phyloP scores from a whole-genome alignment of 2,888 invertebrate genomes.

The Graphium colonna region DNA sequence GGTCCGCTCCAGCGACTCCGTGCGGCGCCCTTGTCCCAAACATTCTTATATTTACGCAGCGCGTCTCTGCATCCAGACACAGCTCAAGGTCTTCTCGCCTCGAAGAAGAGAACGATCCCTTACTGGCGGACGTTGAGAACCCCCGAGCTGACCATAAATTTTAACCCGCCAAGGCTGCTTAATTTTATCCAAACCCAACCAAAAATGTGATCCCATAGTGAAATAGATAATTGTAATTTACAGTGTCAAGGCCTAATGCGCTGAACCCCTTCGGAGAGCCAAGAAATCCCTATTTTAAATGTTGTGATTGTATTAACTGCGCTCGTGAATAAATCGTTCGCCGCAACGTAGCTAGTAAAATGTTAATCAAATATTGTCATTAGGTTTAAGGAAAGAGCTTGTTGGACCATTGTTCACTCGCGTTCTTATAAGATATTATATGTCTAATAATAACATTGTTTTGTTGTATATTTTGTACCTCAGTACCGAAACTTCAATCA shows the following conservation, averaged over 20 bases:
- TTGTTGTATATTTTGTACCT: background rate
- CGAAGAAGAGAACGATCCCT: conserved; percentile 82
- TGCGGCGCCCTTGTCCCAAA: conserved; percentile 85
- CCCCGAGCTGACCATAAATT: conserved; percentile 62
- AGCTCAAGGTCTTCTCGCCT: conserved; percentile 67
- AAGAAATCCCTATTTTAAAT: conserved; percentile 46
- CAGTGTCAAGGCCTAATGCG: conserved; percentile 40
- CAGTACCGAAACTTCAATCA: too few relatives aligned
- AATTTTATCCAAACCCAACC: conserved; percentile 24
- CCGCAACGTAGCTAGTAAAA: conserved; percentile 56
- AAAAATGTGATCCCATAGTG: conserved; percentile 29
- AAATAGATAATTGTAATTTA: conserved; percentile 28
- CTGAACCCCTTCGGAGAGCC: conserved; percentile 31
- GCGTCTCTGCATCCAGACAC: conserved; percentile 71
- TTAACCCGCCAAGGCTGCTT: conserved; percentile 36
- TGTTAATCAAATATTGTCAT: conserved; percentile 58
- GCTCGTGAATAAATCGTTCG: conserved; percentile 62
- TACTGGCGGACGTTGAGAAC: conserved; percentile 73
- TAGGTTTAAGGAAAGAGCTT: conserved; percentile 57
- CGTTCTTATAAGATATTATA: conserved; percentile 45
- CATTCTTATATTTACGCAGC: conserved; percentile 80
- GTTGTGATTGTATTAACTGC: conserved; percentile 59
- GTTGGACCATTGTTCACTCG: conserved; percentile 76
- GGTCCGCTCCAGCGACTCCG: conserved; percentile 91
- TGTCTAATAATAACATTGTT: conserved; percentile 27